Evolutionary conservation across 2,888 invertebrate species (phyloP), one percentile per base, ranked within the genome.

Genomic region (Dusona sp.): DNA sequence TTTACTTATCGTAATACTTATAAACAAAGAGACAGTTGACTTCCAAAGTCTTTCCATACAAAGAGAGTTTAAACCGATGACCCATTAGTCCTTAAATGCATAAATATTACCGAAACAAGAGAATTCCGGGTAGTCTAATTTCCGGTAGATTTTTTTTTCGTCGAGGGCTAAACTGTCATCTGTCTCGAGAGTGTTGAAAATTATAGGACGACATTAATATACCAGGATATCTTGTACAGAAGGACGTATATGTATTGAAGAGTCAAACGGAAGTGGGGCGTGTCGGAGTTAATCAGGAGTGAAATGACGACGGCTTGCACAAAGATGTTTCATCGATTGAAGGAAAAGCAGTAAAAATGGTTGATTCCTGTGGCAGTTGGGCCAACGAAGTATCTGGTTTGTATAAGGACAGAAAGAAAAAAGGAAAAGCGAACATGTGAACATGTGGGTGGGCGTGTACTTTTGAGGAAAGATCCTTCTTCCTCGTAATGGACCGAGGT

Each of bases 231-330:
- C 4, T 68, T 6, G 22, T 57, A 22, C 22, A 22, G 19, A 33
- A n/a, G 22, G 22, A 38, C n/a, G 22, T 38, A n/a, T 61, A 38
- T 57, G 13, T 48, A 22, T 33, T 45, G 22, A 33, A 38, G 54
- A 61, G 78, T 67, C 48, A 38, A 81, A 68, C 83, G 83, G 86
- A 87, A 83, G 78, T 83, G 57, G 65, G 85, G 87, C 87, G 85
- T 87, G 86, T 80, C 83, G 67, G 33, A 57, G 87, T 85, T 86
- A 87, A 87, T 87, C 86, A 83, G 86, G 83, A 87, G 87, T 86
- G 87, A 86, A 87, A 86, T 73, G 85, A 80, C 81, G 70, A 83
- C 61, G 68, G 48, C 64, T 33, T 65, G 25, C 8, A 57, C 42
- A 51, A 54, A 33, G 48, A 72, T 83, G 51, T 19, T 54, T 45